Conservation (phyloP, 2,113 vertebrate species). For the Corydoras maculifer region DNA sequence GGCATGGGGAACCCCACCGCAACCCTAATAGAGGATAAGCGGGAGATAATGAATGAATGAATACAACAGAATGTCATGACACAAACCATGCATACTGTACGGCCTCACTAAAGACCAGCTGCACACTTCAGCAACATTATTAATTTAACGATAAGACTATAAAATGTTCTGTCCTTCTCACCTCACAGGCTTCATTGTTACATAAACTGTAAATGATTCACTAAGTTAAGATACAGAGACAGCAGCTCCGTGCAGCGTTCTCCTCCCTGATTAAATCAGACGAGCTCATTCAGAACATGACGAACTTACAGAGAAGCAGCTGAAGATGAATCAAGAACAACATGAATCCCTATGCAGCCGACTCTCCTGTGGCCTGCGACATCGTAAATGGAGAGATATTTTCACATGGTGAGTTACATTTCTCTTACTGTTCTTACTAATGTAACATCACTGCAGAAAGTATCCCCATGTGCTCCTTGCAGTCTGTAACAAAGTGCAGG, state of each 20-base stretch:
- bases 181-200: slow-evolving; percentile 23
- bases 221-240: slow-evolving; percentile 10
- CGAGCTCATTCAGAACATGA: background rate
- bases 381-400: slow-evolving; percentile 40
- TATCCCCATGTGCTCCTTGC: no score
- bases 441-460: no score
- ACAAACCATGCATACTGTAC: no score
- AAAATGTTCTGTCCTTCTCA: background rate
- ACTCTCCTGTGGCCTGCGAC: slow-evolving; percentile 33
- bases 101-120: no score
- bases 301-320: background rate
- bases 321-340: slow-evolving; percentile 32
- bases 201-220: slow-evolving; percentile 42
- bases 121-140: no score
- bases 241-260: background rate
- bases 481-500: slow-evolving; percentile 1
- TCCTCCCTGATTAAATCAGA: no score
- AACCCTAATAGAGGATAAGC: no score
- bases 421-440: no score
- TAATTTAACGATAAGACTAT: background rate
- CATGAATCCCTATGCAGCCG: slow-evolving; percentile 16
- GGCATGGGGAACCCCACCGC: no score
- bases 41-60: no score
- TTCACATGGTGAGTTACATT: slow-evolving; percentile 59
- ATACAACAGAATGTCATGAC: no score